These are phyloP conservation scores for Eospalax fontanierii DNA, from an alignment of 2,797 vertebrate species.

Conservation along the genomic window DNA sequence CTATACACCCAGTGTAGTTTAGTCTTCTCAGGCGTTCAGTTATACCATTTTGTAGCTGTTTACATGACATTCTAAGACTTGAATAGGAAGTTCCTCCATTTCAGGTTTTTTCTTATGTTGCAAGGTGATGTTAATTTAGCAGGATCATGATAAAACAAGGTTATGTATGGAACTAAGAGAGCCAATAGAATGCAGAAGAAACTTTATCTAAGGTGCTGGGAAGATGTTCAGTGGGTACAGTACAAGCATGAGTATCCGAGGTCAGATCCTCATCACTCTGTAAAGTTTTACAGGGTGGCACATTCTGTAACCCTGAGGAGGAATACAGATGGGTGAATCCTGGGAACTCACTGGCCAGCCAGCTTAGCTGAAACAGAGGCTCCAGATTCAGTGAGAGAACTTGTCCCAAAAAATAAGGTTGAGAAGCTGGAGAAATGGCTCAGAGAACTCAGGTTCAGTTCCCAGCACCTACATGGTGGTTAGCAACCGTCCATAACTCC, in stretches of 20 bases:
- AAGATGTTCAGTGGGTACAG: neutral
- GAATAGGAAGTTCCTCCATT: neutral
- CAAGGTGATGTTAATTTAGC: neutral
- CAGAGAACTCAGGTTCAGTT: too few species aligned
- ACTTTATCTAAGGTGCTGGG: neutral
- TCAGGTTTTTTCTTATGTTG: neutral
- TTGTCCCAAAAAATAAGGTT: neutral
- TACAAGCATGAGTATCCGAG: neutral
- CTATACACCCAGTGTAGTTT: neutral
- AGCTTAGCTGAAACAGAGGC: neutral
- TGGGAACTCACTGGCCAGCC: neutral
- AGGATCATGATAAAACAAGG: neutral
- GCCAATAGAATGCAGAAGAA: neutral
- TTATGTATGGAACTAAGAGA: neutral
- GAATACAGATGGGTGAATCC: neutral
- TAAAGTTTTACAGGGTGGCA: neutral
- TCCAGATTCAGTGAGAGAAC: neutral
- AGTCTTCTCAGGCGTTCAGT: conserved; percentile 15
- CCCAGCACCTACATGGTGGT: too few species aligned
- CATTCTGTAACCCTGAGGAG: neutral
- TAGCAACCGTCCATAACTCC: too few species aligned
- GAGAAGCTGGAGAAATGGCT: neutral
- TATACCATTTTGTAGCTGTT: conserved; percentile 39
- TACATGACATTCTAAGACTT: neutral
- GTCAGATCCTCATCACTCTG: neutral